These are phyloP conservation scores for Chlorodrepanis virens DNA, from an alignment of 2,113 vertebrate genomes.

Conservation along the genomic window DNA sequence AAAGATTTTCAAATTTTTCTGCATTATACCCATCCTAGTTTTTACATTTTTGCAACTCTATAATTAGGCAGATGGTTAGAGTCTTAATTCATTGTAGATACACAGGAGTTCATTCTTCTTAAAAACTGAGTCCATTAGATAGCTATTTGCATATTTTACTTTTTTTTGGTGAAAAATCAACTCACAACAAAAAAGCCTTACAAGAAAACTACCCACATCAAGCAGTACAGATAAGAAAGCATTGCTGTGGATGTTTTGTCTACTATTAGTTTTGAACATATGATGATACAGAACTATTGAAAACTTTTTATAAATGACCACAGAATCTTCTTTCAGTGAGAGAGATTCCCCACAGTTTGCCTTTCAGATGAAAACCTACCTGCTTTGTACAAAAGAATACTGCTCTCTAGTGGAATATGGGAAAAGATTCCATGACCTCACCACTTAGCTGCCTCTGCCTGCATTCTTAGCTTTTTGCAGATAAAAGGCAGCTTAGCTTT, in stretches of 20 bases:
- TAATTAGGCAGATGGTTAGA: neutral
- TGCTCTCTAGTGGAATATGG: constrained; percentile 83
- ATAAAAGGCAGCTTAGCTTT: constrained; percentile 52
- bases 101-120: neutral
- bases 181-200: neutral
- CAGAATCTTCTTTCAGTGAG: neutral
- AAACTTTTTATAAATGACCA: neutral
- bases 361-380: constrained; percentile 51
- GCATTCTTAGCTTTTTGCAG: constrained; percentile 20
- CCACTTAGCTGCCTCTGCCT: constrained; percentile 4
- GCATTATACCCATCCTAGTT: neutral
- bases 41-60: neutral
- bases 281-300: neutral
- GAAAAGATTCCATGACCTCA: constrained; percentile 67
- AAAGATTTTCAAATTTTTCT: neutral
- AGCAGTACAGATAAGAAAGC: neutral
- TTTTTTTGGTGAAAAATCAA: neutral
- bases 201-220: neutral
- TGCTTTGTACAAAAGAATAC: constrained; percentile 81
- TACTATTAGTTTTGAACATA: neutral
- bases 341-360: constrained; percentile 19
- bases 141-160: neutral
- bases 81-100: neutral
- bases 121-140: neutral
- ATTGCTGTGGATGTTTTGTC: neutral